Evolutionary conservation across 35 echinoderm and acorn worm species (phyloP).

Genomic region (Nesometra sesokonis): DNA sequence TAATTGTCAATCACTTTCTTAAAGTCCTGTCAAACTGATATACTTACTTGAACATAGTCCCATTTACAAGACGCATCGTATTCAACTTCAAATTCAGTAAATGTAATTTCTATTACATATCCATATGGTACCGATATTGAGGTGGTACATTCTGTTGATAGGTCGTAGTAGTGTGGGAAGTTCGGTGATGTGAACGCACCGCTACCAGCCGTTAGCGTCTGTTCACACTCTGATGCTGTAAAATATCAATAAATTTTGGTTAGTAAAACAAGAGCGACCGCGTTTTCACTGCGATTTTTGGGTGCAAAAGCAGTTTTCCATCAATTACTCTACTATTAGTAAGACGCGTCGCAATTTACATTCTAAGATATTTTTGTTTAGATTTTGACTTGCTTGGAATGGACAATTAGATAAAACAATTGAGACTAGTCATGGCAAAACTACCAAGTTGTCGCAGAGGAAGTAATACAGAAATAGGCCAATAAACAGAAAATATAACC

Average conservation of each 20-base stretch:
- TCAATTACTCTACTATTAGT: no score
- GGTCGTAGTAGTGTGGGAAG: constrained; percentile 21
- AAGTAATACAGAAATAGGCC: no score
- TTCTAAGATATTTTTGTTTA: no score
- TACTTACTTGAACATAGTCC: not conserved
- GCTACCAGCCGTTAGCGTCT: not conserved
- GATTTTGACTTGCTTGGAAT: no score
- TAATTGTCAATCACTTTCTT: not conserved
- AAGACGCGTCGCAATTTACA: no score
- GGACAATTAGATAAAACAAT: no score
- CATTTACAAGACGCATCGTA: not conserved
- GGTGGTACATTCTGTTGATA: not conserved
- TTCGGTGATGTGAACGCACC: constrained; percentile 30
- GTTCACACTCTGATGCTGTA: not conserved
- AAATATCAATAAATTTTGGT: not conserved
- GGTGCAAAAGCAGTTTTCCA: no score
- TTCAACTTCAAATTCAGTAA: not conserved
- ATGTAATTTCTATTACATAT: not conserved
- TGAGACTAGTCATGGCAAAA: no score
- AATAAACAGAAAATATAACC: no score
- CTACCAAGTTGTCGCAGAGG: no score
- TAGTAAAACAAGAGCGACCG: no score
- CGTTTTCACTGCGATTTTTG: no score
- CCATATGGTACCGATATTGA: not conserved
- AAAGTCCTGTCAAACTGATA: not conserved